phyloP scores from a whole-genome alignment of 2,888 invertebrate genomes.

The Clanis bilineata region DNA sequence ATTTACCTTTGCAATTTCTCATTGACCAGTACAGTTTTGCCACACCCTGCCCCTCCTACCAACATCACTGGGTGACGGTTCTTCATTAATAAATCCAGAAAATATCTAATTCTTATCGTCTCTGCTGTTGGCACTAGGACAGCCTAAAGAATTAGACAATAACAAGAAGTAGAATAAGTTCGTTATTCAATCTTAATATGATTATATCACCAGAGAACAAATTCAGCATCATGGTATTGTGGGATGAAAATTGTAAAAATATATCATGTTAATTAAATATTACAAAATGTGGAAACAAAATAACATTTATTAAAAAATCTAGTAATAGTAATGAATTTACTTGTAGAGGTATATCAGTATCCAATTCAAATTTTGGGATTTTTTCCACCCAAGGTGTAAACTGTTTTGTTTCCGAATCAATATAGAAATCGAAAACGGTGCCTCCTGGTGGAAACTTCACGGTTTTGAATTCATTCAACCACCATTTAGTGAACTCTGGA shows the following conservation, averaged over 20 bases:
- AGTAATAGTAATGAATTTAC: conserved; percentile 57
- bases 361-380: conserved; percentile 94
- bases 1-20: conserved; percentile 84
- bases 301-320: background rate
- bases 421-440: conserved; percentile 97
- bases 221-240: no score
- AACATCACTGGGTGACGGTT: conserved; percentile 96
- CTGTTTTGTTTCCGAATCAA: conserved; percentile 94
- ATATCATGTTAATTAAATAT: no score
- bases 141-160: conserved; percentile 79
- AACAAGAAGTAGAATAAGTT: background rate
- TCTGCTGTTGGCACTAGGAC: conserved; percentile 96
- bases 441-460: conserved; percentile 95
- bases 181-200: conserved; percentile 4
- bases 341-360: conserved; percentile 95
- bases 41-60: conserved; percentile 95
- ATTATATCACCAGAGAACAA: no score
- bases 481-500: conserved; percentile 97
- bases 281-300: background rate
- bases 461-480: conserved; percentile 97
- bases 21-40: conserved; percentile 93
- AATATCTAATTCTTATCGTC: conserved; percentile 94
- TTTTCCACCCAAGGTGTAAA: conserved; percentile 95
- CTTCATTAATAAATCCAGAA: conserved; percentile 94
- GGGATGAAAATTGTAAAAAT: no score